Base-by-base conservation (phyloP, 2,888 invertebrate genomes). In the Trilocha varians region DNA sequence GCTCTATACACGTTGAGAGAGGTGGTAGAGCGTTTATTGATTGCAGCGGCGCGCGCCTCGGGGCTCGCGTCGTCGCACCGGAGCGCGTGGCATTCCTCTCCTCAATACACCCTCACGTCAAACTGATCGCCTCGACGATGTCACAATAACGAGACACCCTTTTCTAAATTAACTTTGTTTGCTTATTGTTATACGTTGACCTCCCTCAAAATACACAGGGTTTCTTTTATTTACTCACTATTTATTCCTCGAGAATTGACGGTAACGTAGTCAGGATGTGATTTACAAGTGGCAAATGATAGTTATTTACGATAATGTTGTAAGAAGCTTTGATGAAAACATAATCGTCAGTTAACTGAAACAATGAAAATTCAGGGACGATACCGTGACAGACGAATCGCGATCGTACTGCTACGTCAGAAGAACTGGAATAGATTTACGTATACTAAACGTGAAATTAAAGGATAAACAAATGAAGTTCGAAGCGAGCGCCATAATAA, bases 381-480 rank as follows among this genome's bases (percentile, higher is more conserved):
- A 55, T 55, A 56, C 63, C 70, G 65, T 69, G 78, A 76, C 73
- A 73, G 70, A 73, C 73, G 72, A 74, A 71, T 65, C 66, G 58
- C 78, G 69, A 74, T 68, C 72, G 67, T 68, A 63, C 62, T 62
- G 58, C 69, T 70, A 66, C 84, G 84, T 82, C 82, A 78, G 65
- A 67, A 65, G 61, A 77, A 70, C 83, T 73, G 80, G 80, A 84
- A 83, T 83, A 85, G 84, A 78, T 72, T 70, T 66, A 58, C 71
- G 70, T 64, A 65, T 62, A 64, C 66, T 67, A 70, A 60, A 70
- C 72, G 77, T 66, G 76, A 79, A 78, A 84, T 83, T 82, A 82
- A 84, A 82, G 83, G 83, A 85, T 84, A 85, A 85, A 85, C 84
- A 85, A 82, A 82, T 78, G 80, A 78, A 74, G 69, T 71, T 65